A percentile compares a stretch with the other conserved stretches of the same genome.
These are phyloP conservation scores for Eurytoma californica DNA, from an alignment of 2,888 invertebrate genomes.

Conservation along the genomic window DNA sequence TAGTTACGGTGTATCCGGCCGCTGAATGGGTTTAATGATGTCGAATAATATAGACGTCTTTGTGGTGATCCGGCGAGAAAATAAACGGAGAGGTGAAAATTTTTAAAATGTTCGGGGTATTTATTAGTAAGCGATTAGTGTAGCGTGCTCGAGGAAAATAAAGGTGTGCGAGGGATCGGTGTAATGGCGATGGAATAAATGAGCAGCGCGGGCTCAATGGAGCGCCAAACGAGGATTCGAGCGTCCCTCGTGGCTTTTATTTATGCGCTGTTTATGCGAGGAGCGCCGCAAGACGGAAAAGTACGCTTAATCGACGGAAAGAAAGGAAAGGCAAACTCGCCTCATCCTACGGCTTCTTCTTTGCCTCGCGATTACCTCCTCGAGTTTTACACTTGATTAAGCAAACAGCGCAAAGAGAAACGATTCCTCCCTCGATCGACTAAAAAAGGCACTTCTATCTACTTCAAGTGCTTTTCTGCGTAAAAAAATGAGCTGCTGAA, in stretches of 20 bases:
- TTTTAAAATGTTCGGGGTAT: too few relatives aligned
- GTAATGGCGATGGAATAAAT: too few relatives aligned
- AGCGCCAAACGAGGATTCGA: slow-evolving; percentile 10
- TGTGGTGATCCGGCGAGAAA: too few relatives aligned
- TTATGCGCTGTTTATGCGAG: slow-evolving; percentile 36
- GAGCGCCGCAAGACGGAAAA: slow-evolving; percentile 21
- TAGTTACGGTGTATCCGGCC: too few relatives aligned
- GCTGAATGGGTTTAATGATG: too few relatives aligned
- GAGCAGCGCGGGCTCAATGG: not conserved
- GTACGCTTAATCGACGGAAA: slow-evolving; percentile 45
- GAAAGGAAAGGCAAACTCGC: slow-evolving; percentile 40
- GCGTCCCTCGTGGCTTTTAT: slow-evolving; percentile 29
- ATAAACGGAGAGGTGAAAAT: too few relatives aligned
- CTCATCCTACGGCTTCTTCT: not conserved
- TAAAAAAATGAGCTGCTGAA: not conserved
- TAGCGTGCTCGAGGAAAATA: too few relatives aligned
- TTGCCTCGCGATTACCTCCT: slow-evolving; percentile 47
- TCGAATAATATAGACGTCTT: too few relatives aligned
- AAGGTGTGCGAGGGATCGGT: too few relatives aligned
- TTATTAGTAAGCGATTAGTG: too few relatives aligned
- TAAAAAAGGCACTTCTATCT: not conserved
- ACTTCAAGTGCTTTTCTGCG: too few relatives aligned
- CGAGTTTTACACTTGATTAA: slow-evolving; percentile 62
- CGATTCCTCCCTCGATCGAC: slow-evolving; percentile 15
- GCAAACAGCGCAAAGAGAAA: slow-evolving; percentile 59